These are phyloP conservation scores for Chanos chanos DNA, from an alignment of 2,797 vertebrate species.

Conservation along the genomic window DNA sequence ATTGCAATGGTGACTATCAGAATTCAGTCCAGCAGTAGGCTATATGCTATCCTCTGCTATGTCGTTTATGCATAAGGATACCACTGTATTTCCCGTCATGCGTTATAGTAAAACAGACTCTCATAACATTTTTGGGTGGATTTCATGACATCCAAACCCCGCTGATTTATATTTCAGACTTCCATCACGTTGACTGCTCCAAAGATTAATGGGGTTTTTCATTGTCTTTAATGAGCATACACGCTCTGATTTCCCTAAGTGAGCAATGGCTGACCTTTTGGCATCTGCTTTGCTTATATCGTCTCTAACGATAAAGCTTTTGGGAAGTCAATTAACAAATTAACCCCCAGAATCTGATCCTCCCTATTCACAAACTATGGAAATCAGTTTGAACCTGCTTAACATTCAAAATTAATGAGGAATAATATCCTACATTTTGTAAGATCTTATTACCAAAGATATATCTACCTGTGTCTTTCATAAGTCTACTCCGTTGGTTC, in stretches of 20 bases:
- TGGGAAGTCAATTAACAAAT: conserved; percentile 67
- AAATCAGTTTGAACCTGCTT: conserved; percentile 57
- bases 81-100: too few relatives aligned
- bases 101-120: too few relatives aligned
- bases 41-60: too few relatives aligned
- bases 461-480: neutral
- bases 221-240: neutral
- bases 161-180: too few relatives aligned
- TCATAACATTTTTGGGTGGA: too few relatives aligned
- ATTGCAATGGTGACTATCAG: too few relatives aligned
- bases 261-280: conserved; percentile 57
- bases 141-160: too few relatives aligned
- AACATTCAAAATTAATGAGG: conserved; percentile 63
- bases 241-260: neutral
- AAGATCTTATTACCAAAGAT: conserved; percentile 12
- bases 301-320: conserved; percentile 56
- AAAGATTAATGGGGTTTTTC: too few relatives aligned
- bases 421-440: conserved; percentile 12
- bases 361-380: conserved; percentile 49
- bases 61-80: too few relatives aligned
- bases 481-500: conserved; percentile 6
- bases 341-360: conserved; percentile 54
- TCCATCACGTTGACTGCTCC: too few relatives aligned
- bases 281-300: conserved; percentile 52
- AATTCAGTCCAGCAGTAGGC: too few relatives aligned